Percentiles rank a stretch among this genome's conserved stretches.
phyloP scores from a whole-genome alignment of 2,797 vertebrate genomes.

The Australoheros facetus region DNA sequence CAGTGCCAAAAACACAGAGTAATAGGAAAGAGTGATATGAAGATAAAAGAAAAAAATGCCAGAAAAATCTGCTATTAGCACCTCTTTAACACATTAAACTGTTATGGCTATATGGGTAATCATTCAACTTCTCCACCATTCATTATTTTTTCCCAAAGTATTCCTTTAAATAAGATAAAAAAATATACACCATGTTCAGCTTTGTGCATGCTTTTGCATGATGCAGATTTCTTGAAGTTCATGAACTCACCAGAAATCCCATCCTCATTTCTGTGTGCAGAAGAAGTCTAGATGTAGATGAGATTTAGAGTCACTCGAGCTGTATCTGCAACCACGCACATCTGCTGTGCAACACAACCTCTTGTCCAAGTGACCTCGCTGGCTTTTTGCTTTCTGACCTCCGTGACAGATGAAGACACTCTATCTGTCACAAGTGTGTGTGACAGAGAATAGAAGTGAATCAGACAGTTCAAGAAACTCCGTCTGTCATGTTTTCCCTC shows the following conservation, averaged over 20 bases:
- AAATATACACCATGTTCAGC: background rate
- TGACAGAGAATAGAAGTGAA: background rate
- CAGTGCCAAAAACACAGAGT: background rate
- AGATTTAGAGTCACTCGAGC: background rate
- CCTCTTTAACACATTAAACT: background rate
- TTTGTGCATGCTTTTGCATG: background rate
- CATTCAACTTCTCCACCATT: background rate
- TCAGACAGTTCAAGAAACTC: constrained; percentile 1
- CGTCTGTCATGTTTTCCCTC: background rate
- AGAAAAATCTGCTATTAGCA: background rate
- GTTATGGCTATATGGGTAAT: background rate
- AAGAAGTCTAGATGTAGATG: background rate
- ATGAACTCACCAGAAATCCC: background rate
- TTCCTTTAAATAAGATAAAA: background rate
- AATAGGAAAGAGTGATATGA: background rate
- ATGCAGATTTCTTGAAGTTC: background rate
- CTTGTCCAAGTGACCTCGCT: background rate
- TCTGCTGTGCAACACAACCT: constrained; percentile 20
- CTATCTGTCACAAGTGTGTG: background rate
- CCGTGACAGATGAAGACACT: constrained; percentile 18
- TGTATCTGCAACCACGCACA: background rate
- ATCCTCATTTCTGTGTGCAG: background rate
- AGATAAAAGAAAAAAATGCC: background rate
- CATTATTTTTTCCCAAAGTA: background rate
- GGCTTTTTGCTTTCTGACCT: constrained; percentile 25